These are phyloP conservation scores for Amphipyra berbera DNA, from an alignment of 2,888 invertebrate genomes.

Conservation along the genomic window DNA sequence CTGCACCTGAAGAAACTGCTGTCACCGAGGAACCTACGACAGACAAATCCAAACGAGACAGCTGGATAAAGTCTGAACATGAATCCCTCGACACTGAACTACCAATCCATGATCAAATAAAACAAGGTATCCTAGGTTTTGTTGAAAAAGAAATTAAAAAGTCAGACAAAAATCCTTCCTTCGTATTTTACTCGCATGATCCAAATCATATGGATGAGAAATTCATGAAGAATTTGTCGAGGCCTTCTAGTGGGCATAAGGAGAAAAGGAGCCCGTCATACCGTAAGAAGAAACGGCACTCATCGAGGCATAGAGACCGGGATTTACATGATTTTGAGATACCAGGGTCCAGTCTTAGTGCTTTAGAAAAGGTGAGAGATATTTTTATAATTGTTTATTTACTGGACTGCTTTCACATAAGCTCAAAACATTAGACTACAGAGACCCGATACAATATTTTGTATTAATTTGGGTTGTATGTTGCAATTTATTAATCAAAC, in stretches of 20 bases:
- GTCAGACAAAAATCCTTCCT: conserved; percentile 84
- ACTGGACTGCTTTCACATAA: too few species aligned
- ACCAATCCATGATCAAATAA: conserved; percentile 90
- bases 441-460: too few species aligned
- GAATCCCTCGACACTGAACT: conserved; percentile 90
- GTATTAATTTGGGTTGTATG: too few species aligned
- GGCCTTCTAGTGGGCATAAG: conserved; percentile 86
- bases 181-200: conserved; percentile 87
- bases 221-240: conserved; percentile 80
- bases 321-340: conserved; percentile 87
- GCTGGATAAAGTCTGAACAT: conserved; percentile 86
- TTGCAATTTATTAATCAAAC: too few species aligned
- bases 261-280: conserved; percentile 87
- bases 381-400: too few species aligned
- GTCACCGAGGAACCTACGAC: conserved; percentile 62
- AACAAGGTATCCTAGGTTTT: conserved; percentile 87
- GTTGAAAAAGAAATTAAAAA: conserved; percentile 88
- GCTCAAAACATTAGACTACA: too few species aligned
- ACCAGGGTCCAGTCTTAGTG: conserved; percentile 87
- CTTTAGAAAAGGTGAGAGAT: conserved; percentile 80
- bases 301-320: conserved; percentile 83
- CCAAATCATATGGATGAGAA: conserved; percentile 86
- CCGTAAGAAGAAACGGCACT: conserved; percentile 85
- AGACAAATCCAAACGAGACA: conserved; percentile 83
- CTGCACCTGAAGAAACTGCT: conserved; percentile 57